A percentile compares a stretch with the other conserved stretches of the same genome.
Evolutionary conservation across 2,888 invertebrate genomes (phyloP).

Genomic region (Sesia bembeciformis): DNA sequence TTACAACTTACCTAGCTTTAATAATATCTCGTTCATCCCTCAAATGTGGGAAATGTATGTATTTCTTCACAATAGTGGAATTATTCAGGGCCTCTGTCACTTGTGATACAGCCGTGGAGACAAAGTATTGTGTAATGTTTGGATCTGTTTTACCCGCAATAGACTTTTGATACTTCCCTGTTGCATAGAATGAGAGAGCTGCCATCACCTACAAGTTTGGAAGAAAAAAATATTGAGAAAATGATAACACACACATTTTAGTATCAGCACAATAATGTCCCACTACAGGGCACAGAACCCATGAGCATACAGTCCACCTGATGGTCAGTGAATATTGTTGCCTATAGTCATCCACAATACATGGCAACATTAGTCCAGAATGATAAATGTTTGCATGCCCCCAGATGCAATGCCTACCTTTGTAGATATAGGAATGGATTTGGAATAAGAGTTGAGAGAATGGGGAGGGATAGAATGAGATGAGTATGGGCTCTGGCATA

Average conservation of each 20-base stretch:
- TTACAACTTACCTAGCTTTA: conserved; percentile 37
- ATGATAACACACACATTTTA: not conserved
- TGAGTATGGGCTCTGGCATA: too few species aligned
- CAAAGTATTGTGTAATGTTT: conserved; percentile 53
- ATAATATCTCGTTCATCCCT: conserved; percentile 52
- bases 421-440: too few species aligned
- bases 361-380: too few species aligned
- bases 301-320: too few species aligned
- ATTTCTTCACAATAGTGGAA: conserved; percentile 51
- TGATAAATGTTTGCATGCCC: too few species aligned
- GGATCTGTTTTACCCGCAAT: conserved; percentile 53
- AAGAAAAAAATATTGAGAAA: not conserved
- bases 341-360: too few species aligned
- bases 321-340: too few species aligned
- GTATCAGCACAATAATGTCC: too few species aligned
- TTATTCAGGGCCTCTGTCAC: conserved; percentile 61
- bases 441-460: too few species aligned
- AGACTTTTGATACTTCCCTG: conserved; percentile 57
- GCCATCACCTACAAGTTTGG: conserved; percentile 39
- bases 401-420: too few species aligned
- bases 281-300: too few species aligned
- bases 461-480: too few species aligned
- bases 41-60: conserved; percentile 60
- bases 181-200: conserved; percentile 54
- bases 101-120: conserved; percentile 48